These are phyloP conservation scores for Octopus sinensis DNA, from an alignment of 1,140 invertebrate species.

Conservation along the genomic window DNA sequence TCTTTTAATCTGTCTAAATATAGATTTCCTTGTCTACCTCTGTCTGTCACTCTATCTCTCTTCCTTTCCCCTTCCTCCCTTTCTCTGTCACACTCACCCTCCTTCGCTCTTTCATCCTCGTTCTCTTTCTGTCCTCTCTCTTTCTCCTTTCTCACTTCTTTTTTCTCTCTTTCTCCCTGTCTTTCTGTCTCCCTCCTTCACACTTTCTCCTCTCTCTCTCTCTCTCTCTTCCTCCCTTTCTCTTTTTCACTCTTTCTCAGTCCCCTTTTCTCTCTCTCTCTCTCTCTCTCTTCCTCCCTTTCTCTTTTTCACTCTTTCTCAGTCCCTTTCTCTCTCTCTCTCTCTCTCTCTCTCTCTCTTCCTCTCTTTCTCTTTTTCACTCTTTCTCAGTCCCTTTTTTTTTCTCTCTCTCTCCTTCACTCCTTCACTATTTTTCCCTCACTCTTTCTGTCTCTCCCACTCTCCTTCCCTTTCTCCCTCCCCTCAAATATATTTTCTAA, in stretches of 20 bases:
- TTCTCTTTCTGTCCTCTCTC: not conserved
- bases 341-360: not conserved
- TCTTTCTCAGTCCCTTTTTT: not conserved
- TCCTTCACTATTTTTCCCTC: not conserved
- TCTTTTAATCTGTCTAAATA: too few relatives aligned
- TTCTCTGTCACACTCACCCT: not conserved
- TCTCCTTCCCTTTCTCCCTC: not conserved
- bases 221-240: not conserved
- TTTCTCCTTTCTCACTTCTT: not conserved
- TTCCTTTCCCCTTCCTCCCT: not conserved
- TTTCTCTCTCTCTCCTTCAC: not conserved
- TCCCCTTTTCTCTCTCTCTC: not conserved
- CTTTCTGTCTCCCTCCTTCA: not conserved
- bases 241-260: not conserved
- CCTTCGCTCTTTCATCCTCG: not conserved
- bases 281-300: not conserved
- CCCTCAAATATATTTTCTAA: not conserved
- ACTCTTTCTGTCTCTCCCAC: not conserved
- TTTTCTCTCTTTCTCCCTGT: not conserved
- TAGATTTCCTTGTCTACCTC: too few relatives aligned
- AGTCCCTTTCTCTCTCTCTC: not conserved
- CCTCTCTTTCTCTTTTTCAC: not conserved
- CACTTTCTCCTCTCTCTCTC: conserved; percentile 7
- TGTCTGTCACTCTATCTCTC: not conserved
- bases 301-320: not conserved